A percentile compares a stretch with the other conserved stretches of the same genome.
phyloP scores from a whole-genome alignment of 92 coral and sea anemone genomes.

The Paragorgia papillata region DNA sequence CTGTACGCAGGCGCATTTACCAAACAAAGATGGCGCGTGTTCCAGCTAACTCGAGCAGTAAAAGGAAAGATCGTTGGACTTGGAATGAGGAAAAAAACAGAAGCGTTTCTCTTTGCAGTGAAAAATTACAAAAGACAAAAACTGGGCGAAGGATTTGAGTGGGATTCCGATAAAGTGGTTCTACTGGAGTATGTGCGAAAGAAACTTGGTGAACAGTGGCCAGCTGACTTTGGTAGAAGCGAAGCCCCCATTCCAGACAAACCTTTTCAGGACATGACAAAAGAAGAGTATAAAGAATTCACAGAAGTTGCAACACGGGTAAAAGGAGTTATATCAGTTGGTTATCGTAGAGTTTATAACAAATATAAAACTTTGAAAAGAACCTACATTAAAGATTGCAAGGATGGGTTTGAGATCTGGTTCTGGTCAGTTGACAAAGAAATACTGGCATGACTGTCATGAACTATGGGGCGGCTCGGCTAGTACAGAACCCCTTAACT shows the following conservation, averaged over 20 bases:
- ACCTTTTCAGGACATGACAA: conserved; percentile 43
- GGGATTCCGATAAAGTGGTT: conserved; percentile 58
- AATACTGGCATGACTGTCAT: conserved; percentile 47
- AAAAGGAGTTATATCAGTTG: conserved; percentile 35
- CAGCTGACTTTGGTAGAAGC: conserved; percentile 52
- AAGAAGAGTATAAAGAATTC: conserved; percentile 48
- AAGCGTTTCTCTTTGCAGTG: conserved; percentile 23
- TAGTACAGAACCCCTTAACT: conserved; percentile 30
- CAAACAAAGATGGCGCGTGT: neutral
- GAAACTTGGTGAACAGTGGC: conserved; percentile 54
- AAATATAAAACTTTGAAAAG: conserved; percentile 42
- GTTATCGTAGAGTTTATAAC: conserved; percentile 44
- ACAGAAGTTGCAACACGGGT: conserved; percentile 27
- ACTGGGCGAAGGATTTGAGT: conserved; percentile 49
- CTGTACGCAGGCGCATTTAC: neutral
- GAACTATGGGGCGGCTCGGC: conserved; percentile 48
- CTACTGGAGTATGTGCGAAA: conserved; percentile 53
- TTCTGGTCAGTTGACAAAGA: conserved; percentile 29
- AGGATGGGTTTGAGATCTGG: conserved; percentile 39
- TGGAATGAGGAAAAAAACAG: conserved; percentile 52
- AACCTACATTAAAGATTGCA: conserved; percentile 11
- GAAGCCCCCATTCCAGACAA: conserved; percentile 26
- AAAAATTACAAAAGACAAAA: conserved; percentile 46
- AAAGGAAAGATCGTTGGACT: conserved; percentile 44
- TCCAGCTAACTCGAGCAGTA: neutral